Base-by-base conservation (phyloP, 1,140 invertebrate genomes). In the Pogonus chalceus region DNA sequence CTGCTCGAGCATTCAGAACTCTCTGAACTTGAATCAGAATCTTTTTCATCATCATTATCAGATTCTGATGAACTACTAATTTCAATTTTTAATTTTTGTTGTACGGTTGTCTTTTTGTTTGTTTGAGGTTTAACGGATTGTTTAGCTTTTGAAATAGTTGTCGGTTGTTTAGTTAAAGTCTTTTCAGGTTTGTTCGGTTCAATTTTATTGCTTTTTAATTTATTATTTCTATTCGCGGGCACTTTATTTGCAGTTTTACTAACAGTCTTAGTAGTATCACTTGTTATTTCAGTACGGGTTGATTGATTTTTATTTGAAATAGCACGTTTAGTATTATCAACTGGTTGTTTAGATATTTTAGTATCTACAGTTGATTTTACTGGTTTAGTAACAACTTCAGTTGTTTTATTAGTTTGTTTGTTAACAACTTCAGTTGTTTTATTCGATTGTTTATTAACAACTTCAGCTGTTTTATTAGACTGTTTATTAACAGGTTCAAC, bases 11-110 rank as follows among this genome's bases (percentile, higher is more conserved):
- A 51, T 20, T 46, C 49, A 10, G 16, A 18, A 16, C 35, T 14
- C 2, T 49, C 47, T n/a, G 56, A 54, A 9, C 35, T 37, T 14
- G 67, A 66, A 21, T 68, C 67, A 4, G 37, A 43, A 18, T 56
- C 52, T 31, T 64, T 49, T 50, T 39, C 60, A 2, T 68, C 65
- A 3, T 53, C 39, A 20, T 50, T 39, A 24, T 51, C 50, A 16
- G 20, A 48, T 39, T 24, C 20, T 22, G 49, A 47, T 20, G 2
- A 46, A 21, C 51, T 43, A 31, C 23, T 39, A n/a, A 7, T 43
- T 16, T 43, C 26, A 7, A n/a, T 51, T 31, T 31, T 35, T 14
- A 18, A 1, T 24, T 1, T 2, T 51, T 22, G 23, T 35, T 16
- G n/a, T 1, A 23, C 23, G n/a, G 14, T n/a, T 20, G 16, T 22